Evolutionary conservation across 2,888 invertebrate genomes (phyloP), one percentile per base, ranked within the genome.

Genomic region (Elysia crispata): DNA sequence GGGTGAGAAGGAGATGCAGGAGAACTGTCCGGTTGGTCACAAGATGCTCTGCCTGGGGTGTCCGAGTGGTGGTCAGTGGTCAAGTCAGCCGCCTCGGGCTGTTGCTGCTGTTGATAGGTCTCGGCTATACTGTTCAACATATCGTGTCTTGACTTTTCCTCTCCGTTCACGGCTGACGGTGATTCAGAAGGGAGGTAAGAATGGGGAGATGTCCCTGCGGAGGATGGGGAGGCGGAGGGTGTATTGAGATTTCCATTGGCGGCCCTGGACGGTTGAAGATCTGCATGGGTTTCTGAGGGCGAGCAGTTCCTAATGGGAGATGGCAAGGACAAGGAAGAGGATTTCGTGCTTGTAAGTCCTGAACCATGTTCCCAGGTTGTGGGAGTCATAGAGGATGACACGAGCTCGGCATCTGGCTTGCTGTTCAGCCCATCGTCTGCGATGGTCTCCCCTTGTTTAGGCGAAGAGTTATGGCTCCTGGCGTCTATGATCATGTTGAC

Each of bases 381-480:
- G 6, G 69, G 54, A 0, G 69, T 69, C 79, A 75, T n/a, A 8
- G 79, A 66, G 0, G 80, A 80, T 3, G 76, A 60, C 0, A 80
- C 70, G n/a, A 67, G 67, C n/a, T 75, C 66, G 23, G 66, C 41
- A 57, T 80, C 76, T 13, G 57, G 76, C 49, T 80, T 80, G 28
- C 15, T 50, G 15, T 41, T 41, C 11, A 80, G 49, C 20, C 70
- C 49, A 13, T 80, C 80, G 8, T 75, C 80, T 5, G 62, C 62
- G 41, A 83, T 74, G 0, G 83, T 83, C 81, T 83, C 83, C 70
- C 81, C 83, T 62, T 83, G 83, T 67, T 81, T 81, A 23, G 83
- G 83, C 15, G 83, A 83, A 60, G 83, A 83, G 60, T 73, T 77
- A 31, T 79, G 83, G 77, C 49, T 70, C 1, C 77, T 75, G 50